These are phyloP conservation scores for Myopa tessellatipennis DNA, from an alignment of 2,888 invertebrate species.

Conservation along the genomic window DNA sequence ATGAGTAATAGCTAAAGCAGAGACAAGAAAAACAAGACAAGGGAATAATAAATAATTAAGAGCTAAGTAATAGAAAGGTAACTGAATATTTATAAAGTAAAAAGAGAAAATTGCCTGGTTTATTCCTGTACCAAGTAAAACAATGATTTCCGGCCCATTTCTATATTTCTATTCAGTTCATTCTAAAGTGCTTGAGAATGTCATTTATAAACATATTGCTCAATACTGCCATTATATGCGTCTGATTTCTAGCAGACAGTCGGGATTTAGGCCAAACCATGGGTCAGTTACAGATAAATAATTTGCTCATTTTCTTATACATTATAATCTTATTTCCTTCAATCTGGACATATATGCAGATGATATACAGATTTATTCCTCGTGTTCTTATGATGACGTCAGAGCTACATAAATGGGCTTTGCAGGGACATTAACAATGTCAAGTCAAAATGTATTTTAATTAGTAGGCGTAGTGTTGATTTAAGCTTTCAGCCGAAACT, in stretches of 20 bases:
- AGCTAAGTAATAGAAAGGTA: too few species aligned
- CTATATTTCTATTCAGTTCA: not conserved
- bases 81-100: too few species aligned
- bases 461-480: not conserved
- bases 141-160: not conserved
- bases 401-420: not conserved
- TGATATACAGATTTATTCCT: not conserved
- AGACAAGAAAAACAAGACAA: too few species aligned
- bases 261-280: not conserved
- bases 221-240: not conserved
- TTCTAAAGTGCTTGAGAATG: constrained; percentile 15
- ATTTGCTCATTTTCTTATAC: not conserved
- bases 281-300: too few species aligned
- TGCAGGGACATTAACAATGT: not conserved
- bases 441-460: not conserved
- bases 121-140: not conserved
- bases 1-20: too few species aligned
- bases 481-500: too few species aligned
- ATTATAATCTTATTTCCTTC: not conserved
- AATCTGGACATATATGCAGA: constrained; percentile 12
- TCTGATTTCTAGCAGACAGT: not conserved
- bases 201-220: not conserved
- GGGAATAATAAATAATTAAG: too few species aligned
- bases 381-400: not conserved
- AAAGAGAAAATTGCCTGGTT: not conserved